Conservation (phyloP, 2,797 vertebrate species). For the Vultur gryphus region DNA sequence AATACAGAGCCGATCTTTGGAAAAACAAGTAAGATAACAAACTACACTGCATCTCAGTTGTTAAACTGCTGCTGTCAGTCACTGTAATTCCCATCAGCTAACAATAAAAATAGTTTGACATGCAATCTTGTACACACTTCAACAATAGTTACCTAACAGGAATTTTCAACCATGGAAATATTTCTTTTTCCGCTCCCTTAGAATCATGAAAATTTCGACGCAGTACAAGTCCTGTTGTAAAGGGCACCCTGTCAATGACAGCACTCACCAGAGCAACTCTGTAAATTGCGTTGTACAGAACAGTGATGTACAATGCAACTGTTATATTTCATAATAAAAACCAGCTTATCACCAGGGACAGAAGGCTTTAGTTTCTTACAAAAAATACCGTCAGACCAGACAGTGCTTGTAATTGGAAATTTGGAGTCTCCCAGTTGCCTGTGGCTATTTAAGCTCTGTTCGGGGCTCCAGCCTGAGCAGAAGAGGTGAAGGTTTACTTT, state of each 20-base stretch:
- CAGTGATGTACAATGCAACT: neutral
- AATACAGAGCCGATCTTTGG: neutral
- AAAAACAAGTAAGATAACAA: neutral
- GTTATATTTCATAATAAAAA: neutral
- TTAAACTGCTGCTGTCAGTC: neutral
- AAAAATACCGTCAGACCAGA: neutral
- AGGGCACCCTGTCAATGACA: neutral
- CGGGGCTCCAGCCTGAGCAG: neutral
- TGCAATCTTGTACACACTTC: neutral
- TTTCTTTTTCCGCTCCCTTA: neutral
- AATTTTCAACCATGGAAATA: neutral
- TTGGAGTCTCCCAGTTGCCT: neutral
- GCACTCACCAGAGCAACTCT: neutral
- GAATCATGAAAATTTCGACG: neutral
- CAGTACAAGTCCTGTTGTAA: neutral
- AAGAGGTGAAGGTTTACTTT: neutral
- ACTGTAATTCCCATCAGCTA: neutral
- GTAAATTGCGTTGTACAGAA: neutral
- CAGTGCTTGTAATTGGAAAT: neutral
- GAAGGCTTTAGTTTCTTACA: neutral
- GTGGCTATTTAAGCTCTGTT: neutral
- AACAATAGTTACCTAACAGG: neutral
- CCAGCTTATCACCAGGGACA: neutral
- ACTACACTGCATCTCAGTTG: neutral
- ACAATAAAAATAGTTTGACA: constrained; percentile 4